phyloP scores from a whole-genome alignment of 1,140 invertebrate species.

The Procambarus clarkii region DNA sequence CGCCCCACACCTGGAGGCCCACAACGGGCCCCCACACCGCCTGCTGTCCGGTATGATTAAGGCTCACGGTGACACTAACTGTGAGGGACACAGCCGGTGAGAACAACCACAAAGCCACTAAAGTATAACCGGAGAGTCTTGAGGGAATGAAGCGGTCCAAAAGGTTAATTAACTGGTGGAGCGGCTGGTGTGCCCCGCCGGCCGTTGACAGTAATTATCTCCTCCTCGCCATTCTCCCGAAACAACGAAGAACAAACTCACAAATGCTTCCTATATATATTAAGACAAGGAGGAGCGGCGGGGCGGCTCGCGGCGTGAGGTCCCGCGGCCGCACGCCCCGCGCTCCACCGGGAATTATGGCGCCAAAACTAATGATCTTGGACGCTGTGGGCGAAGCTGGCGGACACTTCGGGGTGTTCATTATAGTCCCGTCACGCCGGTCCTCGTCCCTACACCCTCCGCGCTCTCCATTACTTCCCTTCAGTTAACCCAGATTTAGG shows the following conservation, averaged over 20 bases:
- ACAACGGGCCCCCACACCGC: no score
- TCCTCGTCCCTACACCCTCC: no score
- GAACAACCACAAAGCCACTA: no score
- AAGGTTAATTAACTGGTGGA: neutral
- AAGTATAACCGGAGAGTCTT: no score
- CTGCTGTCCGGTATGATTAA: no score
- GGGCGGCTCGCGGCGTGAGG: neutral
- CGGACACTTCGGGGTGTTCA: neutral
- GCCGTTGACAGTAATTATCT: neutral
- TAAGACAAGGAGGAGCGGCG: neutral
- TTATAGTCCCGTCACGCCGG: no score
- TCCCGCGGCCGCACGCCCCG: neutral
- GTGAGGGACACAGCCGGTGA: no score
- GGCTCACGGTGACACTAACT: no score
- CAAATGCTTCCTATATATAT: neutral
- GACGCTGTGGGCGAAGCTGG: neutral
- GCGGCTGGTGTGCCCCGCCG: no score
- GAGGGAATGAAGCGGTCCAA: neutral
- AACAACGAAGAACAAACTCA: conserved; percentile 1
- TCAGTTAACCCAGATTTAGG: no score
- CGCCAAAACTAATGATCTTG: neutral
- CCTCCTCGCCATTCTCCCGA: neutral
- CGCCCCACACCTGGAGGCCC: no score
- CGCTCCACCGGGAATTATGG: neutral
- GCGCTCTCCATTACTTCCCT: no score